Percentiles rank a stretch among this genome's conserved stretches.
phyloP scores from a whole-genome alignment of 30 jellyfish, hydroid and myxozoan species.

The Cassiopea xamachana region DNA sequence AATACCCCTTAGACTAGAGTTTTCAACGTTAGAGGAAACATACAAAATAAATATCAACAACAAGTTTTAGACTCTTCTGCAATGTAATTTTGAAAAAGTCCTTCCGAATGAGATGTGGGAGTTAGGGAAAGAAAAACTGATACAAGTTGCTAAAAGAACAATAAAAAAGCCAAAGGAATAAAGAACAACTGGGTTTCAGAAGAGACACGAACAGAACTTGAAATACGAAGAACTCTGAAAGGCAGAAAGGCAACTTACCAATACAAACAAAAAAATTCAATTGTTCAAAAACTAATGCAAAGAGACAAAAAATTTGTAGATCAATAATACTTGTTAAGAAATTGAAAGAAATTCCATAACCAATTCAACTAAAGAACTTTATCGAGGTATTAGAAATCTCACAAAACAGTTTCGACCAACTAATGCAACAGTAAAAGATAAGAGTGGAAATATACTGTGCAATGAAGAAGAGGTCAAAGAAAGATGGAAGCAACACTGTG shows the following conservation, averaged over 20 bases:
- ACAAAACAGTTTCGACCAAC: conserved; percentile 6
- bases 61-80: conserved; percentile 1
- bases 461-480: conserved; percentile 6
- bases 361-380: conserved; percentile 12
- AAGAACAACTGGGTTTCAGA: neutral
- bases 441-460: conserved; percentile 2
- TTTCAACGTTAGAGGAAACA: neutral
- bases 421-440: neutral
- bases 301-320: conserved; percentile 12
- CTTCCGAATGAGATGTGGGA: conserved; percentile 1
- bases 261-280: neutral
- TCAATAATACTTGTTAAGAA: neutral
- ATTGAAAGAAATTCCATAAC: conserved; percentile 12
- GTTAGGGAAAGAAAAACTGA: conserved; percentile 3
- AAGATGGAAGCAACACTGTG: conserved; percentile 39
- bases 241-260: neutral
- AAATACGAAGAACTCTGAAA: conserved; percentile 7
- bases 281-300: neutral
- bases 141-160: conserved; percentile 10
- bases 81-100: neutral
- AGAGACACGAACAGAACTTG: conserved; percentile 2
- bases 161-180: neutral
- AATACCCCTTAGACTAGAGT: conserved; percentile 11
- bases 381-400: conserved; percentile 7
- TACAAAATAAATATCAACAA: neutral